Conservation (phyloP, 2,113 vertebrate species). For the Struthio camelus region DNA sequence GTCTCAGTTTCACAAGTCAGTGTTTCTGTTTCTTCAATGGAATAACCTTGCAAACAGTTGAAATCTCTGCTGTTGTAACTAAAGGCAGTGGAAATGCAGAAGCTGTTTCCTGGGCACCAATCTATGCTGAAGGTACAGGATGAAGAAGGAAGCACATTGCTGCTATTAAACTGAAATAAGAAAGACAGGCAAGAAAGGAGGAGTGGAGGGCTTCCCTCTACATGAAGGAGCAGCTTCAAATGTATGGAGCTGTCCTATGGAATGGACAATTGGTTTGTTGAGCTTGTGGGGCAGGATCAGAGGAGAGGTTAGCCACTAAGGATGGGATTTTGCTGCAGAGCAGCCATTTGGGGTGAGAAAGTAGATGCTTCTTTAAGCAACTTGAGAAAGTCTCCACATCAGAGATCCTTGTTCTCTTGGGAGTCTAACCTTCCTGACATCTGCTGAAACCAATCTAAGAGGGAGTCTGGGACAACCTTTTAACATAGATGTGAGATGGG, state of each 20-base stretch:
- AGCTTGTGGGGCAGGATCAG: background rate
- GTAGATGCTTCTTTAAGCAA: background rate
- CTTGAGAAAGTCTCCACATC: background rate
- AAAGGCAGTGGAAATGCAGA: background rate
- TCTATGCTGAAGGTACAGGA: background rate
- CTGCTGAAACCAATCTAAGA: background rate
- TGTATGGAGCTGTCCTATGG: background rate
- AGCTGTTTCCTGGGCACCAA: background rate
- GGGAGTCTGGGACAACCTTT: background rate
- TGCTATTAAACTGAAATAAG: background rate
- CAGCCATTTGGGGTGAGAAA: background rate
- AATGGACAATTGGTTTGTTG: background rate
- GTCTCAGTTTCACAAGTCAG: background rate
- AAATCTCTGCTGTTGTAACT: background rate
- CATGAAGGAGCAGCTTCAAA: too few species aligned
- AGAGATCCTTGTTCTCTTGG: background rate
- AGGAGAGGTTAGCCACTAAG: background rate
- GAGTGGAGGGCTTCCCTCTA: background rate
- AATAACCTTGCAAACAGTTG: background rate
- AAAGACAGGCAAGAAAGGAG: background rate
- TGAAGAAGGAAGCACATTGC: background rate
- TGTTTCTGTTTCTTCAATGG: background rate
- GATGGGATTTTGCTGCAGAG: background rate
- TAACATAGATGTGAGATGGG: background rate
- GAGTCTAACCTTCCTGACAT: background rate